These are phyloP conservation scores for Lacerta viridis DNA, from an alignment of 2,797 vertebrate species.

Conservation along the genomic window DNA sequence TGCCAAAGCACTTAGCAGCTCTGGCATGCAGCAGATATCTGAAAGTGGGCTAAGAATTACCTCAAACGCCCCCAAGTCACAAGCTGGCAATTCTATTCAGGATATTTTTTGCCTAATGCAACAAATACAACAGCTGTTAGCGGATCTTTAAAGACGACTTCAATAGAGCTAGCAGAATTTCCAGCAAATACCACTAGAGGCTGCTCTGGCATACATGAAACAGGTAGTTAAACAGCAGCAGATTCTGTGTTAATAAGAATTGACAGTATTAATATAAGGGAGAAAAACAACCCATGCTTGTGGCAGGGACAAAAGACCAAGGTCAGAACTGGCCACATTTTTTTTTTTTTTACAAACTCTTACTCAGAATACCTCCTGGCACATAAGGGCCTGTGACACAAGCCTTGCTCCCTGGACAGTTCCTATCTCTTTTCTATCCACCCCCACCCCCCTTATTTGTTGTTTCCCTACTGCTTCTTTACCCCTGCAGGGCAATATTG, in stretches of 20 bases:
- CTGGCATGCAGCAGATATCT: neutral
- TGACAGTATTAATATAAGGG: neutral
- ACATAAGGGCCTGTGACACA: neutral
- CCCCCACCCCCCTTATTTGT: neutral
- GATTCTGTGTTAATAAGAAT: neutral
- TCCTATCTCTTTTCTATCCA: neutral
- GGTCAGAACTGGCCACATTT: neutral
- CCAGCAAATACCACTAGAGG: conserved; percentile 20
- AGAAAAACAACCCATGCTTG: neutral
- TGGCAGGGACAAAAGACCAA: neutral
- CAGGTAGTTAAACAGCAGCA: neutral
- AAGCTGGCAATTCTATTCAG: neutral
- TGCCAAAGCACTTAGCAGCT: neutral
- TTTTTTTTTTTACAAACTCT: neutral
- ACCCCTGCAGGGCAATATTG: neutral
- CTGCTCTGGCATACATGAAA: neutral
- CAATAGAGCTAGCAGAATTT: neutral
- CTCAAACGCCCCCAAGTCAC: neutral
- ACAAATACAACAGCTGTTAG: neutral
- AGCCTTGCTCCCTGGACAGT: neutral
- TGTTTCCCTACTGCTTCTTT: neutral
- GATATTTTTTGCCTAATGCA: neutral
- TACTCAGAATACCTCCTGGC: neutral
- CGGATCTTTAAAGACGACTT: neutral
- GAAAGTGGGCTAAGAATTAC: neutral